Evolutionary conservation across 2,797 vertebrate genomes (phyloP).

Genomic region (Ptychobarbus kaznakovi): DNA sequence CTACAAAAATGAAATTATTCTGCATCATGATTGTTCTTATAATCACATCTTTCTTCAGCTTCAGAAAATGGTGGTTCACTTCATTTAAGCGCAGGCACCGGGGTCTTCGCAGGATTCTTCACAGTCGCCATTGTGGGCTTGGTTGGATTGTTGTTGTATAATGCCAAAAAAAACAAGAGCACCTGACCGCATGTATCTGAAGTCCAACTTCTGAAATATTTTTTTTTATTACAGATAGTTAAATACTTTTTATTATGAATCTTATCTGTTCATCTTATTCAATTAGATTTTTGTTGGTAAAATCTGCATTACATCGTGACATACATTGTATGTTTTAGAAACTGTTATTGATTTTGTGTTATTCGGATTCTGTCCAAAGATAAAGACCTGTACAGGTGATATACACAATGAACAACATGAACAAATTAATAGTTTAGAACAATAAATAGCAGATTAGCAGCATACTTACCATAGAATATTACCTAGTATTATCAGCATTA

Average conservation of each 20-base stretch:
- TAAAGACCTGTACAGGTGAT: background rate
- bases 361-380: no score
- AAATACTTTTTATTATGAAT: background rate
- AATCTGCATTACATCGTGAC: background rate
- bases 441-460: no score
- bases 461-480: no score
- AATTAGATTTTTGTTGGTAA: background rate
- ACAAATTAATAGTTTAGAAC: no score
- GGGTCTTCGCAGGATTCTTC: constrained; percentile 62
- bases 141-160: constrained; percentile 49
- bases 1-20: background rate
- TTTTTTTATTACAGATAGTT: background rate
- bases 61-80: constrained; percentile 1
- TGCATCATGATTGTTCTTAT: background rate
- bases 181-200: constrained; percentile 60
- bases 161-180: constrained; percentile 54
- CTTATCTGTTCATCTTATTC: no score
- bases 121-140: constrained; percentile 52
- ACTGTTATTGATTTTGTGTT: no score
- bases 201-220: constrained; percentile 39
- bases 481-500: no score
- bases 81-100: constrained; percentile 45
- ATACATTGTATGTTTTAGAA: background rate
- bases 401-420: no score
- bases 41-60: background rate